Evolutionary conservation across 2,797 vertebrate species (phyloP), one percentile per base, ranked within the genome.

Genomic region (Rhinichthys osculus): DNA sequence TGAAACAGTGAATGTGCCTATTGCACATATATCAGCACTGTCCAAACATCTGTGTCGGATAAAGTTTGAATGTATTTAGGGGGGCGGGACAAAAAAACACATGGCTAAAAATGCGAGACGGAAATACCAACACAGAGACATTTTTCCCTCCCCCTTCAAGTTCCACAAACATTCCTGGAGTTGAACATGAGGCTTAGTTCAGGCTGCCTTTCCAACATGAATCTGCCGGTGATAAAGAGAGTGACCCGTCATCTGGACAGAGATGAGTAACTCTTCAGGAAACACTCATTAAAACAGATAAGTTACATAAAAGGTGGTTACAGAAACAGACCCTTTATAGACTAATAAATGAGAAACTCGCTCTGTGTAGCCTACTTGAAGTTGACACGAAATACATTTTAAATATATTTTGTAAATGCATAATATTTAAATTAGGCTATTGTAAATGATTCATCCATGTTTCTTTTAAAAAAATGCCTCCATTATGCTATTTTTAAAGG

Each of bases 81-180:
- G 40, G 27, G 27, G 27, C 1, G 27, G 27, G 27, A 1, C 27
- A 40, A 27, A 73, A 4, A 73, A 85, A 85, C 66, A 85, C 80
- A 66, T 52, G 77, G 54, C 69, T 72, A 50, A 85, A 85, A 80
- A 80, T 64, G 77, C 8, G 7, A 73, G 78, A 85, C 42, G 69
- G 78, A 85, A 85, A 85, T 85, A 81, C 78, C 78, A 66, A 66
- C 33, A 85, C 54, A 40, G 69, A 85, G 54, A 85, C 38, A 66
- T 85, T 54, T 85, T 50, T 52, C 78, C 67, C 78, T 78, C 78
- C 83, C 74, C 77, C 67, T 72, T 85, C 66, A 71, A 62, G 83
- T 72, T 80, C 54, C 42, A 85, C 78, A 73, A 73, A 81, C 78
- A 81, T 85, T 85, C 78, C 69, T 81, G 66, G 21, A 62, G 74